Evolutionary conservation across 2,113 vertebrate species (phyloP).

Genomic region (Apodemus speciosus): DNA sequence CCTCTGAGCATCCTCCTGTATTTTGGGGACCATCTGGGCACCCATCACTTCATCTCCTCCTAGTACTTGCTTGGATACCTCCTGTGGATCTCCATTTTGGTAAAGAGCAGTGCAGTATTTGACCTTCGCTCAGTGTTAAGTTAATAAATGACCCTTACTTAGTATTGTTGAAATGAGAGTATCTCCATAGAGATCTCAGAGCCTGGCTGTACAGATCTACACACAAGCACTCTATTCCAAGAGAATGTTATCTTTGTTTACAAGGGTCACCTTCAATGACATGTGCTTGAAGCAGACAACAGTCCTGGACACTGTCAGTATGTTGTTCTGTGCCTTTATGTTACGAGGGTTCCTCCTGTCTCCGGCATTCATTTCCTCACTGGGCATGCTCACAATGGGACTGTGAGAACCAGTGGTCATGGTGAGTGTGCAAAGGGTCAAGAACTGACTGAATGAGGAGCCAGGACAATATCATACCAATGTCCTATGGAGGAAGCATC

Average conservation of each 20-base stretch:
- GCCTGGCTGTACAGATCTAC: not conserved
- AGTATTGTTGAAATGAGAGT: not conserved
- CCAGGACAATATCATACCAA: too few relatives aligned
- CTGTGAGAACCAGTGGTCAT: not conserved
- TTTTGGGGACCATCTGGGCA: rapidly evolving
- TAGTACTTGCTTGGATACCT: not conserved
- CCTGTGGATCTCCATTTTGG: not conserved
- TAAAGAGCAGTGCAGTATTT: not conserved
- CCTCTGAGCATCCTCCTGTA: not conserved
- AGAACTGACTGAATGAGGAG: not conserved
- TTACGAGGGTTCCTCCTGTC: not conserved
- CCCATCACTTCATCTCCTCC: too few relatives aligned
- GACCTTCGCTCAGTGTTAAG: not conserved
- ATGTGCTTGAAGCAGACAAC: not conserved
- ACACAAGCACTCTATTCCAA: not conserved
- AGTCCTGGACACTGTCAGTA: not conserved
- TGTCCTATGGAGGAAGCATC: not conserved
- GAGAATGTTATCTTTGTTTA: too few relatives aligned
- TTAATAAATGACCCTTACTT: not conserved
- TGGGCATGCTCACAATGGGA: too few relatives aligned
- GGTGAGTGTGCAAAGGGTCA: rapidly evolving
- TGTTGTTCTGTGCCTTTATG: not conserved
- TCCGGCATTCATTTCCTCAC: not conserved
- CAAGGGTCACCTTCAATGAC: not conserved
- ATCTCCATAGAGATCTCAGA: not conserved